phyloP scores from a whole-genome alignment of 2,888 invertebrate species.

The Euphydryas editha region DNA sequence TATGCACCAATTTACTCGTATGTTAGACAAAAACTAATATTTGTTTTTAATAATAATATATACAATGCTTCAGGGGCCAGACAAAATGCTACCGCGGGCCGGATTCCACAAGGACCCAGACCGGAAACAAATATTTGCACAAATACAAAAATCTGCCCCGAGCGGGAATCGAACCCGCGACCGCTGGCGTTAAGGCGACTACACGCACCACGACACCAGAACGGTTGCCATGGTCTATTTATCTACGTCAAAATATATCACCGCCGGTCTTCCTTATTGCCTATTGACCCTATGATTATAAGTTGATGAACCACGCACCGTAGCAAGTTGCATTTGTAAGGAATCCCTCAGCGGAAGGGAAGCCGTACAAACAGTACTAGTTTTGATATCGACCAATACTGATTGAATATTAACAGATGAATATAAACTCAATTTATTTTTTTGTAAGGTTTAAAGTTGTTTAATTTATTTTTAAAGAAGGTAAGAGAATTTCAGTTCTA shows the following conservation, averaged over 20 bases:
- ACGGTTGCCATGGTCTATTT: too few species aligned
- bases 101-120: too few species aligned
- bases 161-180: too few species aligned
- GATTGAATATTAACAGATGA: constrained; percentile 25
- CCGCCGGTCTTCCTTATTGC: constrained; percentile 42
- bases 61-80: too few species aligned
- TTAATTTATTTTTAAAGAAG: background rate
- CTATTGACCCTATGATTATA: constrained; percentile 52
- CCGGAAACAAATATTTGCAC: too few species aligned
- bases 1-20: too few species aligned
- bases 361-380: constrained; percentile 56
- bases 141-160: too few species aligned
- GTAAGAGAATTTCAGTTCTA: constrained; percentile 10
- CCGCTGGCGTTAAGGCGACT: too few species aligned
- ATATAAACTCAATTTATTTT: constrained; percentile 19
- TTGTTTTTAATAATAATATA: too few species aligned
- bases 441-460: background rate
- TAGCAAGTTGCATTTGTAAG: constrained; percentile 61
- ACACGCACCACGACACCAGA: too few species aligned
- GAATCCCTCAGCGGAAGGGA: constrained; percentile 62
- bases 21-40: too few species aligned
- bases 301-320: constrained; percentile 58
- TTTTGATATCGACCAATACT: constrained; percentile 63
- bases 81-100: too few species aligned
- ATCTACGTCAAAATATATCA: constrained; percentile 28